Conservation (phyloP, 2,113 vertebrate genomes). For the Pristiophorus japonicus region DNA sequence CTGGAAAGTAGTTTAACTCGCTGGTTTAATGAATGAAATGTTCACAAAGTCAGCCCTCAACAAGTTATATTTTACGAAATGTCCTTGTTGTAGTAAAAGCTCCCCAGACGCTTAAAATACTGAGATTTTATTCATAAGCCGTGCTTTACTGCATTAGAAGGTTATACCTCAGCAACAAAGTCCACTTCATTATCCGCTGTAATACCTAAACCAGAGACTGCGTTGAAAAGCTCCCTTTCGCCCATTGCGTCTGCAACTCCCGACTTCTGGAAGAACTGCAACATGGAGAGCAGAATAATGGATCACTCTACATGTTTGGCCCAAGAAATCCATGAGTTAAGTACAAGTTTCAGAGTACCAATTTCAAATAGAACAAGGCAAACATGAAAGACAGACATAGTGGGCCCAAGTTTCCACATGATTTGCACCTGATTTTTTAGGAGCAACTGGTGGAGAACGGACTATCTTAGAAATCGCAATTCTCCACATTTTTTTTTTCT, state of each 20-base stretch:
- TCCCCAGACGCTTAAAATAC: neutral
- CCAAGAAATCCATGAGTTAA: neutral
- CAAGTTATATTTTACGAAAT: neutral
- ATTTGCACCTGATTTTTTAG: no score
- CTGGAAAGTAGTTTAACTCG: neutral
- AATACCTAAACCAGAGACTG: slow-evolving; percentile 77
- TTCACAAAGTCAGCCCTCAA: neutral
- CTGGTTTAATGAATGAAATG: neutral
- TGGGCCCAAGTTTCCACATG: no score
- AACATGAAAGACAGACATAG: no score
- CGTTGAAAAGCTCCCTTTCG: slow-evolving; percentile 82
- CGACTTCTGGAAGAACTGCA: slow-evolving; percentile 86
- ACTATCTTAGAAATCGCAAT: no score
- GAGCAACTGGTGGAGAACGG: no score
- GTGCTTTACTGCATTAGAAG: neutral
- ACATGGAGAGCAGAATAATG: slow-evolving; percentile 35
- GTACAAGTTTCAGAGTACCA: no score
- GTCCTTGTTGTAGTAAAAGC: neutral
- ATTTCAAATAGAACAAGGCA: no score
- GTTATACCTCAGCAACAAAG: slow-evolving; percentile 77
- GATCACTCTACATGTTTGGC: neutral
- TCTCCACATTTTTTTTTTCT: no score
- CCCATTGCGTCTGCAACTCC: slow-evolving; percentile 74
- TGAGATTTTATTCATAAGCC: neutral
- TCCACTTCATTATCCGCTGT: slow-evolving; percentile 75